Evolutionary conservation across 2,797 vertebrate species (phyloP), one percentile per base, ranked within the genome.

Genomic region (Gallinago nigripennis): DNA sequence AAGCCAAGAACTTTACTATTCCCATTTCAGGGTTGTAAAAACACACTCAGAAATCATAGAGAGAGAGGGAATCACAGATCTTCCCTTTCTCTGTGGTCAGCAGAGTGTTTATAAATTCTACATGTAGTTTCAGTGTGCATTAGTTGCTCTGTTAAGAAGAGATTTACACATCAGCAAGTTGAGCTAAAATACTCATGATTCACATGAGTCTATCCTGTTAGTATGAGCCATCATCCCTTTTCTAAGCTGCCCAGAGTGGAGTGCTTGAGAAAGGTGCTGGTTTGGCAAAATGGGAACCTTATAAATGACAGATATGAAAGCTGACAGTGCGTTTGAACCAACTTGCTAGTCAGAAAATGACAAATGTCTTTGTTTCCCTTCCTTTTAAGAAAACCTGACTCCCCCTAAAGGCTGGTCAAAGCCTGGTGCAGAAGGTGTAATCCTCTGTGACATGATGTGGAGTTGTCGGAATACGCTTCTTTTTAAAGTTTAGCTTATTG

Each of bases 401-500:
- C 20, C n/a, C 30, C 15, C 11, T 63, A 33, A 41, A 0, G 2
- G 57, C 24, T 0, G 0, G 7, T 97, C 85, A 97, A 39, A 97
- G 93, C 65, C 89, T 96, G 53, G 97, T 97, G 82, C 97, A 97
- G 61, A 92, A 94, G n/a, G 58, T 69, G 4, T 79, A 63, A 37
- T 91, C 93, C 45, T 90, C 90, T 31, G n/a, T 64, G 76, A 54
- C 15, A 11, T 56, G 73, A 33, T 83, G 86, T 58, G 82, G 41
- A 82, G 84, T n/a, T 77, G 48, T 14, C 46, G 83, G 75, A 81
- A 70, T 54, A 25, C 0, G 1, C 35, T 96, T 96, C 68, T 86
- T 97, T 94, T 81, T 96, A 48, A 97, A 98, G 95, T 98, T 99
- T 80, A 98, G 97, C 80, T 97, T 98, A 82, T 98, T 60, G 86